Conservation (phyloP, 2,797 vertebrate species). For the Luscinia megarhynchos region DNA sequence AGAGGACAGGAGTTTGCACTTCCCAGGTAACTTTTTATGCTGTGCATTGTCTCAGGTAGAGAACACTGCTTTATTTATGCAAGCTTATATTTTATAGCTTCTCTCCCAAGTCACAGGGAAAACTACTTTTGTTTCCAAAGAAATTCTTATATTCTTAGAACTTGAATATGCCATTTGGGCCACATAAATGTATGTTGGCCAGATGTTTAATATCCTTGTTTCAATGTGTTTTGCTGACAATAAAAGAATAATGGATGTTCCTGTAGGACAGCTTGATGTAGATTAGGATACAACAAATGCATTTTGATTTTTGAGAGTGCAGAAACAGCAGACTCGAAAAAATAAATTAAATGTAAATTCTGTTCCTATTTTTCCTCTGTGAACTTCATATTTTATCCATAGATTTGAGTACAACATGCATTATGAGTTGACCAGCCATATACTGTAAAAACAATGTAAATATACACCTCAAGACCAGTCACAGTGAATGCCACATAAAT, state of each 20-base stretch:
- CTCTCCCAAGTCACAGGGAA: neutral
- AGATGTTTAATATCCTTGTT: conserved; percentile 58
- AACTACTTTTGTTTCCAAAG: conserved; percentile 32
- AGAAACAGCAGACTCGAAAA: conserved; percentile 15
- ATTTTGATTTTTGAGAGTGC: neutral
- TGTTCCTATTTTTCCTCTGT: conserved; percentile 35
- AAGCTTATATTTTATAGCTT: neutral
- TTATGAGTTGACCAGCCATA: conserved; percentile 20
- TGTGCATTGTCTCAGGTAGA: neutral
- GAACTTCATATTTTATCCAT: conserved; percentile 13
- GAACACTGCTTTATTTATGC: neutral
- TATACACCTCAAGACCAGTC: neutral
- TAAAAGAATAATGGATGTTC: conserved; percentile 52
- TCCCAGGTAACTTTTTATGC: neutral
- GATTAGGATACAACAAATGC: conserved; percentile 43
- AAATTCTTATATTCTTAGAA: conserved; percentile 12
- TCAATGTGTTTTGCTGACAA: conserved; percentile 58
- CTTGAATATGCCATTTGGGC: conserved; percentile 54
- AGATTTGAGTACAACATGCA: neutral
- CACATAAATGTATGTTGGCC: conserved; percentile 47
- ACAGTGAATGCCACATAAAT: neutral
- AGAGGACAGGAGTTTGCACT: neutral
- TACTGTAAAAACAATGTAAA: conserved; percentile 19
- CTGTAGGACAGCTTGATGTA: conserved; percentile 42
- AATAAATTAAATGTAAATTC: conserved; percentile 19